Evolutionary conservation across 1,140 invertebrate genomes (phyloP), one percentile per base, ranked within the genome.

Genomic region (Wiebesia pumilae): DNA sequence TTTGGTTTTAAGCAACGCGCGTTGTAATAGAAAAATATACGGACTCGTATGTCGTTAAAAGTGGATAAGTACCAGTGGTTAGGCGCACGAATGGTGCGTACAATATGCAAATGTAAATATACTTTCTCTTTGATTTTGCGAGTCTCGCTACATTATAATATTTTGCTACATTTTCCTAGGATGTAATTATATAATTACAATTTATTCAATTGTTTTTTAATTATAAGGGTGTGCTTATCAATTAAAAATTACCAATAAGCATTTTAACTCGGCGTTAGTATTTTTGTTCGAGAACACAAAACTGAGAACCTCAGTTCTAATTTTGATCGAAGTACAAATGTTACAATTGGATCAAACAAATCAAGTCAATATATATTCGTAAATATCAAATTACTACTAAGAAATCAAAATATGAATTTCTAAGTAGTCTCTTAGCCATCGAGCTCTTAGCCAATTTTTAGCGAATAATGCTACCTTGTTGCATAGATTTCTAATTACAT

Each of bases 61-160:
- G 69, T 40, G 40, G 69, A 43, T 75, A 75, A 43, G 24, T 12
- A 75, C 71, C 12, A 69, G 30, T 33, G n/a, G 3, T 33, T 30
- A 14, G 40, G 27, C 27, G 40, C 71, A 19, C 71, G 6, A 38
- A 35, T 75, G 71, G 38, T 43, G 43, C n/a, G n/a, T 40, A 40
- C 43, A 75, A 75, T 43, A 75, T 75, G 71, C 27, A 12, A 75
- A 78, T 54, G n/a, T 54, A 54, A 78, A 54, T 16, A 6, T 1
- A 54, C 77, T 78, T 78, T 78, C 77, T 78, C 77, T 78, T 54
- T 3, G 9, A 75, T 71, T 71, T 71, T 71, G 3, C 69, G 16
- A 71, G 24, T 71, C 30, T 71, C 30, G n/a, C 33, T 21, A 6
- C 35, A 71, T 38, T 38, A 38, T 12, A 27, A 4, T 14, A n/a